These are phyloP conservation scores for Parelbella ahira DNA, from an alignment of 2,888 invertebrate genomes.

Conservation along the genomic window DNA sequence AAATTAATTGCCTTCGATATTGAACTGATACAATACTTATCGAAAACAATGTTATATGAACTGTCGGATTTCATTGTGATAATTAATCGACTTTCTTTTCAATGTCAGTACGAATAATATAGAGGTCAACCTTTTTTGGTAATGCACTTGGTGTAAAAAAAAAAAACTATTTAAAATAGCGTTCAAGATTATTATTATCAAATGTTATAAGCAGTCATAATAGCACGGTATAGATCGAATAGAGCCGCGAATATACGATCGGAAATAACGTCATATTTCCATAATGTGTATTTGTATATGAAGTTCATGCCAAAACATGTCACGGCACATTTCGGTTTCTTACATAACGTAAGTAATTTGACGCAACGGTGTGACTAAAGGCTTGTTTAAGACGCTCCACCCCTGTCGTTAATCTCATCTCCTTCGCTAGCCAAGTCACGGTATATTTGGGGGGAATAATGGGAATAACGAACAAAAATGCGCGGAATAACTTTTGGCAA, in stretches of 20 bases:
- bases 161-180: too few species aligned
- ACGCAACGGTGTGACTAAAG: conserved; percentile 43
- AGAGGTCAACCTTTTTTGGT: too few species aligned
- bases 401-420: conserved; percentile 74
- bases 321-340: not conserved
- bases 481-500: too few species aligned
- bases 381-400: conserved; percentile 44
- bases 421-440: conserved; percentile 57
- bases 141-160: too few species aligned
- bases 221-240: too few species aligned
- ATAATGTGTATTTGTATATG: too few species aligned
- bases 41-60: not conserved
- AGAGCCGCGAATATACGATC: too few species aligned
- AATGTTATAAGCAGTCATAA: too few species aligned
- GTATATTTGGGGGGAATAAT: conserved; percentile 38
- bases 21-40: conserved; percentile 13
- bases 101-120: too few species aligned
- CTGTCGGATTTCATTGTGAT: not conserved
- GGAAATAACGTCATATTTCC: too few species aligned
- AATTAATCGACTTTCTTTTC: too few species aligned
- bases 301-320: not conserved
- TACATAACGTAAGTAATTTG: conserved; percentile 9
- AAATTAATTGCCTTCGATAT: conserved; percentile 24
- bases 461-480: conserved; percentile 39
- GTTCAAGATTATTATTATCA: too few species aligned